These are phyloP conservation scores for Aurelia coerulea DNA, from an alignment of 30 jellyfish, hydroid and myxozoan genomes.

Conservation along the genomic window DNA sequence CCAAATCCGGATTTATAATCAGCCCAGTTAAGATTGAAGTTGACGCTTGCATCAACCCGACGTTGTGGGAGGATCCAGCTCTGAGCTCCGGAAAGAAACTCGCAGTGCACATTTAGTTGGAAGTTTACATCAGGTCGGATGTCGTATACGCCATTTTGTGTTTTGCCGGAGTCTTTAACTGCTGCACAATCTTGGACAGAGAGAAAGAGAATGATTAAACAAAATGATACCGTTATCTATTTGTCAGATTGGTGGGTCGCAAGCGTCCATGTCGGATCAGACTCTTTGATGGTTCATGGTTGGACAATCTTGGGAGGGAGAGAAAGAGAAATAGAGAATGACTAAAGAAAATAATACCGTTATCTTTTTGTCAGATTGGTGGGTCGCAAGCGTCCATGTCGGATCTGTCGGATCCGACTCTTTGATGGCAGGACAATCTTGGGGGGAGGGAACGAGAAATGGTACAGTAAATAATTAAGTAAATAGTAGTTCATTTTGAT, in stretches of 20 bases:
- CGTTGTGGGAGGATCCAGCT: conserved; percentile 61
- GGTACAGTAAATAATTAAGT: too few relatives aligned
- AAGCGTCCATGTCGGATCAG: too few relatives aligned
- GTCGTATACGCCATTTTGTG: conserved; percentile 47
- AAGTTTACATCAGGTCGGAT: conserved; percentile 5
- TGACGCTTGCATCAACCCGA: conserved; percentile 11
- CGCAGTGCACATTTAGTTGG: conserved; percentile 46
- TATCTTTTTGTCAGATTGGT: too few relatives aligned
- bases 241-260: too few relatives aligned
- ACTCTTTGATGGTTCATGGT: too few relatives aligned
- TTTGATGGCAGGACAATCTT: conserved; percentile 35
- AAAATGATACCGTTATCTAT: too few relatives aligned
- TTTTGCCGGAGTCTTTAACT: conserved; percentile 45
- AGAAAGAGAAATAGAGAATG: too few relatives aligned
- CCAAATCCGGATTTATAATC: conserved; percentile 42
- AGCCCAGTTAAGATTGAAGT: conserved; percentile 32
- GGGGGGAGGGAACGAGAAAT: neutral
- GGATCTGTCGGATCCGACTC: conserved; percentile 26
- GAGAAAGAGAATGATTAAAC: neutral
- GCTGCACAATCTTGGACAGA: conserved; percentile 35
- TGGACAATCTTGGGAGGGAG: too few relatives aligned
- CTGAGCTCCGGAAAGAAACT: conserved; percentile 13
- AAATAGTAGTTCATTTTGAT: too few relatives aligned
- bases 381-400: too few relatives aligned
- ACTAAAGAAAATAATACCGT: too few relatives aligned